Base-by-base conservation (phyloP, 2,888 invertebrate species). In the Meloe dianella region DNA sequence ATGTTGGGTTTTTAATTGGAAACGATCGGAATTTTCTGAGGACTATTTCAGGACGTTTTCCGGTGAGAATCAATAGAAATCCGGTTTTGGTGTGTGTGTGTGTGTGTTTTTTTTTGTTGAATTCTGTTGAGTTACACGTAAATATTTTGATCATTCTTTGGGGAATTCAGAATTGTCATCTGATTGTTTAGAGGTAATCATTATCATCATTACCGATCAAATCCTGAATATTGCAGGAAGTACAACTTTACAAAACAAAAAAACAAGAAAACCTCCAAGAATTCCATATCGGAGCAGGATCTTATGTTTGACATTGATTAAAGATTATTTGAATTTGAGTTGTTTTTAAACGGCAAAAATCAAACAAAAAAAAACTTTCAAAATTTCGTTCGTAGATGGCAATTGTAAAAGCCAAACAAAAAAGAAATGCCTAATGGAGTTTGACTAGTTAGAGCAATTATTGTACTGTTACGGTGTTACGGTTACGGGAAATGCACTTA, bases 391-490 rank as follows among this genome's bases (percentile, higher is more conserved):
- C 2, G 32, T n/a, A n/a, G n/a, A n/a, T n/a, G n/a, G n/a, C n/a
- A n/a, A n/a, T n/a, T n/a, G n/a, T n/a, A n/a, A n/a, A n/a, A n/a
- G n/a, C n/a, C n/a, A n/a, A n/a, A n/a, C n/a, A n/a, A 32, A 12
- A 41, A 41, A 9, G 10, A 51, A 20, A 9, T 8, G 10, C 20
- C 14, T 54, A 24, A 54, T 12, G 24, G 54, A 54, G 54, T n/a
- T n/a, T n/a, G n/a, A n/a, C n/a, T n/a, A n/a, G n/a, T 54, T 54
- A 14, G 12, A 12, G 24, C 14, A 54, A 54, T 54, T 54, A 54
- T 54, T 54, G 54, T 54, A 54, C 54, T 54, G 54, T 54, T 54
- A 54, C 54, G 54, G 54, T 54, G 54, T 54, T 54, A 54, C 54
- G 54, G 54, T 54, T 54, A 54, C 54, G 54, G 54, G 54, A 54